Base-by-base conservation (phyloP, 2,113 vertebrate genomes). In the Andinoacara biseriatus region DNA sequence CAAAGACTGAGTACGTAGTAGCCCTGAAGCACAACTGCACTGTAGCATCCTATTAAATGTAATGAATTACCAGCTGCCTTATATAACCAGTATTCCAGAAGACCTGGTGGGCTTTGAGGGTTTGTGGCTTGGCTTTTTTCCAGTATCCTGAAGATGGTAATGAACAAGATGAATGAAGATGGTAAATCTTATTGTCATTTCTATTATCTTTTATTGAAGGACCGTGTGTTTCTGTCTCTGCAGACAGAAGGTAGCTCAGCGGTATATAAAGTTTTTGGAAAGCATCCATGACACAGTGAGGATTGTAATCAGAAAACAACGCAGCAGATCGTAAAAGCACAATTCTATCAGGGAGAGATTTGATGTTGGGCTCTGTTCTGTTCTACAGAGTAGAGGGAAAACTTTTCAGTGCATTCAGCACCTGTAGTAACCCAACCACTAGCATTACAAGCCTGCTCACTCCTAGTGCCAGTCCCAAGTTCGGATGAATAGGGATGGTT, bases 131-230 rank as follows among this genome's bases (percentile, higher is more conserved):
- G 87, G 87, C 80, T 82, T 76, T 49, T 79, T 87, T 80, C 72
- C 72, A 81, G 75, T 82, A 59, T 87, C 69, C 67, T 76, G 78
- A 86, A 87, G 81, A 90, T 63, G 60, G 90, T 91, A 90, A 94
- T 92, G 89, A 90, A 88, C 83, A 90, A 82, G 88, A 92, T 92
- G 86, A 94, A 94, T 94, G 91, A 92, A 93, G 81, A 92, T 86
- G 87, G 89, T 93, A 93, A 94, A 94, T 94, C 91, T 90, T 94
- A 91, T 92, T 93, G 93, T 94, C 90, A 94, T 91, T 93, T 94
- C 90, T 90, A 94, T 94, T 92, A 95, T 92, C 85, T 93, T 92
- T 94, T 93, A 94, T 90, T 93, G 90, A 92, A 87, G 89, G 84
- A 87, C 87, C 88, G 84, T 93, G 90, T 89, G 90, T 93, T 91